Base-by-base conservation (phyloP, 2,888 invertebrate genomes). In the Isotomurus palustris region DNA sequence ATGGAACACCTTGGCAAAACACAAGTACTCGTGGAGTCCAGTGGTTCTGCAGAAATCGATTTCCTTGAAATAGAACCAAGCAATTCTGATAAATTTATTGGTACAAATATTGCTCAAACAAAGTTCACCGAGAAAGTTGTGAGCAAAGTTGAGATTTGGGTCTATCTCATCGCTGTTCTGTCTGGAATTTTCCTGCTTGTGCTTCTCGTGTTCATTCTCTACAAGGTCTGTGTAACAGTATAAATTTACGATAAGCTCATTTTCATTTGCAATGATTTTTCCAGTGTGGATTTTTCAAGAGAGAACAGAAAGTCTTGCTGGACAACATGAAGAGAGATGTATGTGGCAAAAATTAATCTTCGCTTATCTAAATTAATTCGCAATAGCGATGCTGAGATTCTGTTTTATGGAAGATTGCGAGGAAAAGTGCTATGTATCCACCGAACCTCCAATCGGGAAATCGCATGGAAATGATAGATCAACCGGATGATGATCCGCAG, bases 221-320 rank as follows among this genome's bases (percentile, higher is more conserved):
- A 49, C 36, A 49, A 49, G 49, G 49, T 49, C 12, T 6, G 8
- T 40, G 6, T 8, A 10, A 10, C 40, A 40, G 40, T 40, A 8
- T 10, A 10, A 40, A 40, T 40, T n/a, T 40, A 10, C 17, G 10
- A 8, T n/a, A 40, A 17, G 40, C 6, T 6, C 8, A 14, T 40
- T 40, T 17, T 40, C 17, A 40, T 14, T 40, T 17, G 8, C 19
- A n/a, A 40, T 40, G 6, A 17, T 40, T 14, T n/a, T 10, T 43
- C 22, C 17, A 45, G 45, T 45, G 45, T 35, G 49, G 49, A 35
- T 49, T 49, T 21, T 49, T 49, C 22, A 49, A 49, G 22, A 3
- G 49, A 6, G 22, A 49, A 3, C 8, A 10, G 8, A 49, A 49
- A 22, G 29, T 19, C 14, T 4, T 35, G 24, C 21, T 49, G 49